Conservation (phyloP, 2,797 vertebrate species). For the Notolabrus celidotus region DNA sequence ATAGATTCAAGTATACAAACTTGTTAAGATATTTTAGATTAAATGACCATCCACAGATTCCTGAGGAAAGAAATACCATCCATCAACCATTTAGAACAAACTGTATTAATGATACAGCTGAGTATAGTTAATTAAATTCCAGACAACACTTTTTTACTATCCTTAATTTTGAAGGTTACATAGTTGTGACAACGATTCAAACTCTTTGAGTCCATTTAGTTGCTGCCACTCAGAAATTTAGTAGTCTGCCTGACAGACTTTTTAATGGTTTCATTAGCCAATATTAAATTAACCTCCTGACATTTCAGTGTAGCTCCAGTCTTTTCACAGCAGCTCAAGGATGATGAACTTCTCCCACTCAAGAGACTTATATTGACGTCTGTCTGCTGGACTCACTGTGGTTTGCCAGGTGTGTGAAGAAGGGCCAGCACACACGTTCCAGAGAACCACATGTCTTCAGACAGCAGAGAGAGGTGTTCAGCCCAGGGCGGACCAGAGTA, state of each 20-base stretch:
- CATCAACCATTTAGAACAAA: constrained; percentile 28
- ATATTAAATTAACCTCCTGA: constrained; percentile 8
- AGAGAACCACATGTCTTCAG: constrained; percentile 34
- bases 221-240: constrained; percentile 13
- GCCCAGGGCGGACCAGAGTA: constrained; percentile 59
- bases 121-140: neutral
- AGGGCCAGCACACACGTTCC: constrained; percentile 42
- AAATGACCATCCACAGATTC: constrained; percentile 14
- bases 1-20: constrained; percentile 9
- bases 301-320: neutral
- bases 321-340: constrained; percentile 8
- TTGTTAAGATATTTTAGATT: constrained; percentile 26
- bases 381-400: constrained; percentile 29
- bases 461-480: constrained; percentile 44
- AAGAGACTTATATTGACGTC: constrained; percentile 24
- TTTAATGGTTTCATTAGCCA: constrained; percentile 14
- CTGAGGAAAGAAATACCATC: constrained; percentile 33
- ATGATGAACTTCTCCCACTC: constrained; percentile 31
- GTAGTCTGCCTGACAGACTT: neutral
- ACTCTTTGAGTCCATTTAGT: neutral
- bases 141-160: neutral
- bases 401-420: constrained; percentile 54
- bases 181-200: neutral
- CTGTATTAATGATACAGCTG: constrained; percentile 10
- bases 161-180: neutral